These are phyloP conservation scores for Chrysolina oricalcia DNA, from an alignment of 2,888 invertebrate genomes.

Conservation along the genomic window DNA sequence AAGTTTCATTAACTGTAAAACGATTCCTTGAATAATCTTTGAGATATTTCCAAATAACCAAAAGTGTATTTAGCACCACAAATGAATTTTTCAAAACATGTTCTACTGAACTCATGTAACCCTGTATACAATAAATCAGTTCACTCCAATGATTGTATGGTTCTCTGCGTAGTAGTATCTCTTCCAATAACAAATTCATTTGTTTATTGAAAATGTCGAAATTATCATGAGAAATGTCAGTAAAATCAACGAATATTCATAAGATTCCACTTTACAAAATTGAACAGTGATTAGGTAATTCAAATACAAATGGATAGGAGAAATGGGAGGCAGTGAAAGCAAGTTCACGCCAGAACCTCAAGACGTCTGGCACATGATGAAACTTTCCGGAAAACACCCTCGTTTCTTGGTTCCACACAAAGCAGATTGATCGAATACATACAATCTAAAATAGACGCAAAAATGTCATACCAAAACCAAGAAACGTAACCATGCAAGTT, in stretches of 20 bases:
- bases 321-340: constrained; percentile 50
- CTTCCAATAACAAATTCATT: not conserved
- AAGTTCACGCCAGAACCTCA: constrained; percentile 46
- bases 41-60: no score
- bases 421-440: constrained; percentile 53
- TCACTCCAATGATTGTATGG: not conserved
- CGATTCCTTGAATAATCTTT: no score
- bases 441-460: constrained; percentile 42
- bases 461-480: constrained; percentile 47
- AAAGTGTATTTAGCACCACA: no score
- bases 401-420: constrained; percentile 54
- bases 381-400: constrained; percentile 52
- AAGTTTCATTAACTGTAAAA: no score
- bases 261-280: not conserved
- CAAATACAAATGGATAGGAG: constrained; percentile 25
- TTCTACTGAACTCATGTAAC: no score
- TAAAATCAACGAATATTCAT: not conserved
- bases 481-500: constrained; percentile 57
- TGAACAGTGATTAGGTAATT: not conserved
- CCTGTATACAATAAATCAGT: no score
- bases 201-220: not conserved
- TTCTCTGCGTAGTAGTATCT: not conserved
- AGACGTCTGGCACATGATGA: constrained; percentile 51
- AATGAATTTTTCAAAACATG: no score
- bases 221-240: constrained; percentile 1